Base-by-base conservation (phyloP, 2,113 vertebrate genomes). In the Rhipidura dahli region DNA sequence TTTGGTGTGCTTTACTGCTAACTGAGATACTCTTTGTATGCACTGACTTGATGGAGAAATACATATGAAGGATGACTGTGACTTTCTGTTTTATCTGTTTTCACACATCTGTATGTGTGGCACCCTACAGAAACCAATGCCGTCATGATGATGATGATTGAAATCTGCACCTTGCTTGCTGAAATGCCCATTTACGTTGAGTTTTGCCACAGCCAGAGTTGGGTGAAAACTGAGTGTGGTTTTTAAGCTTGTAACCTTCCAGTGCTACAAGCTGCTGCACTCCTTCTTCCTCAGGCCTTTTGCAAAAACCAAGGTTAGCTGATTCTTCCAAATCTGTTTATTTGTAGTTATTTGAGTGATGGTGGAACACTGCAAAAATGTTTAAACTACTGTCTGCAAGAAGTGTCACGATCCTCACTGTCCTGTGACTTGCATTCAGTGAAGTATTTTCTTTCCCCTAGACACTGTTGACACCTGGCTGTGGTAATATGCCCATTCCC, bases 391-490 rank as follows among this genome's bases (percentile, higher is more conserved):
- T 63, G 13, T 31, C 22, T 51, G 11, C 33, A 47, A 21, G 40
- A 71, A 19, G 26, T 70, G 45, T 35, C 0, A 0, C 53, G 28
- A 59, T 35, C 27, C 26, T 53, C 9, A 0, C 45, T 88, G 49
- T 72, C 50, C 51, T 75, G 13, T 81, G 51, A 73, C 69, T 53
- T 86, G 42, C 14, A 31, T 59, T 83, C 30, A 47, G 50, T 68
- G 39, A 89, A 68, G 33, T 54, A 42, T 90, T 92, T 90, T 49
- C 45, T 90, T 95, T 90, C 27, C 82, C n/a, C 39, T 64, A 78
- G 60, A n/a, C 28, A 22, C 23, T 70, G 33, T 40, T 93, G 72
- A 70, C 79, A 83, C 44, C 64, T 94, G 76, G 16, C 35, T 71
- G 3, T 33, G 8, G 47, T 90, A 81, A 78, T 93, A 83, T 22